Base-by-base conservation (phyloP, 23 tunicate species). In the Trididemnum miniatum region DNA sequence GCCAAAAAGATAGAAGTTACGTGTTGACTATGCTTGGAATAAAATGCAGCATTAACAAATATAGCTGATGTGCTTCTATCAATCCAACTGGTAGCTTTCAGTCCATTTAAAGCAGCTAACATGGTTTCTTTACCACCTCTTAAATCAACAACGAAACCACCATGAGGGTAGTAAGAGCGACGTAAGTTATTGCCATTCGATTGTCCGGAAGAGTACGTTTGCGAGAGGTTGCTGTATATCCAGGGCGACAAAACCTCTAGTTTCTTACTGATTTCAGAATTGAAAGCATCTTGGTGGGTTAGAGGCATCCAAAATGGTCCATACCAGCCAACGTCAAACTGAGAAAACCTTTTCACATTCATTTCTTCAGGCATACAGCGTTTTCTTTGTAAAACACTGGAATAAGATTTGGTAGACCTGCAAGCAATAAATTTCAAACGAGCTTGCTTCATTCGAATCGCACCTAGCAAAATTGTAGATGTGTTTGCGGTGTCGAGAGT, bases 141-240 rank as follows among this genome's bases (percentile, higher is more conserved):
- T 25, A 91, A 35, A 71, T 91, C 97, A 40, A 86, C 73, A 12
- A 81, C 50, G 50, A 86, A 91, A 0, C 97, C 97, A 12, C 90
- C 97, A 25, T 31, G 28, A 0, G 90, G 97, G 63, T 90, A 90
- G 26, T 50, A 71, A 20, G 32, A 2, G 24, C 97, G 78, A 0
- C 57, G 51, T 0, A 91, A 38, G 34, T 50, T 20, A 59, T 84
- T 91, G 0, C 90, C 97, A 7, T 54, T 44, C 39, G 34, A 62
- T 7, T 73, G 51, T 26, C 49, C 22, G 26, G 77, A 62, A 4
- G 34, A 65, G 2, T 22, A 49, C 0, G 51, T 32, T 0, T 20
- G 72, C 22, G 62, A 80, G 0, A 73, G 18, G 1, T 50, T 31
- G 24, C 23, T 44, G 34, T 90, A 80, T 24, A 34, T 24, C 89